Evolutionary conservation across 2,888 invertebrate species (phyloP).

Genomic region (Clusia tigrina): DNA sequence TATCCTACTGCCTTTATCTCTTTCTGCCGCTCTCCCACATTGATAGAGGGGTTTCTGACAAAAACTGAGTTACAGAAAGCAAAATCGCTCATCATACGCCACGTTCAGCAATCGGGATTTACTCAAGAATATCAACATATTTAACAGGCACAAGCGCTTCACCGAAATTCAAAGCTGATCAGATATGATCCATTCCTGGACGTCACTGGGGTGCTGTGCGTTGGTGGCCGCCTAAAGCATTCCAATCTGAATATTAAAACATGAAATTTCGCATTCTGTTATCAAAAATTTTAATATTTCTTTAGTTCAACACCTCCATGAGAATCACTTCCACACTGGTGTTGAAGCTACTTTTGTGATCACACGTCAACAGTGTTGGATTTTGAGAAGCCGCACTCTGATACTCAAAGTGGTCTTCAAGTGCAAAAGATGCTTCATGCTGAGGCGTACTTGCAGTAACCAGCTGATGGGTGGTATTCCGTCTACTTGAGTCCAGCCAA

Average conservation of each 20-base stretch:
- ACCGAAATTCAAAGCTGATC: background rate
- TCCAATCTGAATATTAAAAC: constrained; percentile 12
- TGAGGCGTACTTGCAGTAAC: constrained; percentile 10
- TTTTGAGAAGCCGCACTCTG: too few relatives aligned
- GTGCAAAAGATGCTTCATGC: too few relatives aligned
- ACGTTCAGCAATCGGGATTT: background rate
- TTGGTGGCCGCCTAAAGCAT: background rate
- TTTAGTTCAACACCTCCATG: constrained; percentile 17
- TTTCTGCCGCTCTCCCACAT: background rate
- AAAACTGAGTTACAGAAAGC: background rate
- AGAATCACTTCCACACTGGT: too few relatives aligned
- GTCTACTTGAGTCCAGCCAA: background rate
- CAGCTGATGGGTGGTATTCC: constrained; percentile 30
- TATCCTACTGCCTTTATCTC: constrained; percentile 8
- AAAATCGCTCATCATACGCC: background rate
- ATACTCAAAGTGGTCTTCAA: too few relatives aligned
- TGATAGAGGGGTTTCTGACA: background rate
- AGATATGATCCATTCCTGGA: background rate
- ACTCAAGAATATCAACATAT: background rate
- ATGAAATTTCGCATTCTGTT: constrained; percentile 25
- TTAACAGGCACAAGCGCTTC: background rate
- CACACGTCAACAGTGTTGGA: too few relatives aligned
- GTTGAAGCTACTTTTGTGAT: too few relatives aligned
- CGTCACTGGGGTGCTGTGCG: too few relatives aligned
- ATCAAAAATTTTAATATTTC: constrained; percentile 14